A percentile compares a stretch with the other conserved stretches of the same genome.
phyloP scores from a whole-genome alignment of 2,113 vertebrate species.

The Piprites chloris region DNA sequence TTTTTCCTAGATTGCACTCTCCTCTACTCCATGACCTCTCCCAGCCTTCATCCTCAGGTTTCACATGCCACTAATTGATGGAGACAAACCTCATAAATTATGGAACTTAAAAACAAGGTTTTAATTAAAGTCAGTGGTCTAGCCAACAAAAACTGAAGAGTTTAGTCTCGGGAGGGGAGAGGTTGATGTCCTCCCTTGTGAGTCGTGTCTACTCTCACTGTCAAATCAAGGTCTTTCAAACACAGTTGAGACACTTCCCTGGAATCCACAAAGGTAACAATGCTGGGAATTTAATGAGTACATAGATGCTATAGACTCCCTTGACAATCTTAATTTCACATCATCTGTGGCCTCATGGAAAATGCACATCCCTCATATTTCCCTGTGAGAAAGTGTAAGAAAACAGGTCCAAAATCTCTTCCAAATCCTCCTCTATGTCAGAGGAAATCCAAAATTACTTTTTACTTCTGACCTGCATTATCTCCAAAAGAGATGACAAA shows the following conservation, averaged over 20 bases:
- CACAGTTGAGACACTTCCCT: neutral
- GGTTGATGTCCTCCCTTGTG: neutral
- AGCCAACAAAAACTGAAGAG: neutral
- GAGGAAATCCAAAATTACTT: neutral
- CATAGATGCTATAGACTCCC: neutral
- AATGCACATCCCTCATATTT: neutral
- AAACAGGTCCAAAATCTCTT: neutral
- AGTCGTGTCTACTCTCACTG: neutral
- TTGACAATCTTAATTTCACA: neutral
- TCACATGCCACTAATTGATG: neutral
- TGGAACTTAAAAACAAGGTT: neutral
- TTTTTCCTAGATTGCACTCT: neutral
- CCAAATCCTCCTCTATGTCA: neutral
- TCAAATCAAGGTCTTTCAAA: neutral
- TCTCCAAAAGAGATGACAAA: neutral
- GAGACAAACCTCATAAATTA: neutral
- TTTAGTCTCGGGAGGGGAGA: neutral
- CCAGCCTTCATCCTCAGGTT: neutral
- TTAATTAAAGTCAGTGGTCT: neutral
- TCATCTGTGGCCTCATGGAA: neutral
- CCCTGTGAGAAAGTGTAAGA: neutral
- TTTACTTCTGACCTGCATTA: neutral
- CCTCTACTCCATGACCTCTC: neutral
- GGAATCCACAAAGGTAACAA: neutral
- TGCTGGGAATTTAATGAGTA: neutral